A percentile compares a stretch with the other conserved stretches of the same genome.
Evolutionary conservation across 2,113 vertebrate species (phyloP).

Genomic region (Piprites chloris): DNA sequence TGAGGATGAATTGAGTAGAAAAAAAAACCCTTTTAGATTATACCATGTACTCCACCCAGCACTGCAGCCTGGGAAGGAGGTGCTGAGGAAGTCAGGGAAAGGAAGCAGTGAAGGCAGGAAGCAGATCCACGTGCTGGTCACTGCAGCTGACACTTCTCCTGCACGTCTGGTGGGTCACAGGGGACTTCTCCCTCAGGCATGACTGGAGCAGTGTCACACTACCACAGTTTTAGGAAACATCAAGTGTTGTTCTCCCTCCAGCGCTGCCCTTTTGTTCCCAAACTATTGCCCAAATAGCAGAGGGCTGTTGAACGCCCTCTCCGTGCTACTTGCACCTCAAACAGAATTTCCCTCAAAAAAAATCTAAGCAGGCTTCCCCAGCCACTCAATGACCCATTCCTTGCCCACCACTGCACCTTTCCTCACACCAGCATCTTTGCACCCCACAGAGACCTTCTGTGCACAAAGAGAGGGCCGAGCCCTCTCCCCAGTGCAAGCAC

Average conservation of each 20-base stretch:
- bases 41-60: background rate
- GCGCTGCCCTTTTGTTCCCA: background rate
- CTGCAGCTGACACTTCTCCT: background rate
- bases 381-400: background rate
- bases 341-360: background rate
- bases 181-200: accelerated
- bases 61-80: background rate
- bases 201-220: background rate
- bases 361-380: background rate
- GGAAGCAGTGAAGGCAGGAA: background rate
- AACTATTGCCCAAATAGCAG: background rate
- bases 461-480: no score
- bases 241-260: background rate
- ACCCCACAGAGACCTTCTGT: background rate
- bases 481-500: background rate
- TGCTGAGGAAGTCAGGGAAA: background rate
- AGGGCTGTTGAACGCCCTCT: background rate
- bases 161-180: background rate
- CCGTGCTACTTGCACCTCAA: background rate
- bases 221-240: background rate
- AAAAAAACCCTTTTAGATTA: background rate
- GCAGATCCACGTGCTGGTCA: background rate
- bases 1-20: background rate
- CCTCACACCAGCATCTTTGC: background rate
- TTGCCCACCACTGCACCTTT: background rate